Percentiles rank a stretch among this genome's conserved stretches.
Conservation (phyloP, 1,140 invertebrate genomes). For the Drosophila eugracilis region DNA sequence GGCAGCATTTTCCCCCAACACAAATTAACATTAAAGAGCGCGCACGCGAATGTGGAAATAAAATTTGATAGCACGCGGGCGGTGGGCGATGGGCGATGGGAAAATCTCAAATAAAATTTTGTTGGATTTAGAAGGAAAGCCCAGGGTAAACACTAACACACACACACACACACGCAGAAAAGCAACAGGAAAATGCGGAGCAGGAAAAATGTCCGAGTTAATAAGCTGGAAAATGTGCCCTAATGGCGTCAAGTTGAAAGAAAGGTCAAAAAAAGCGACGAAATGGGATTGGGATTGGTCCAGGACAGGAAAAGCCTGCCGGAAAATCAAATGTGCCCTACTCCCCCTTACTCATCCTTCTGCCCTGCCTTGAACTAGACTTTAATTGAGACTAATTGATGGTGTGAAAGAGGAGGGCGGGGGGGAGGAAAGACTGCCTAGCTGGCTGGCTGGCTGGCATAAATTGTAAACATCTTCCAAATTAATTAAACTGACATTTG, state of each 20-base stretch:
- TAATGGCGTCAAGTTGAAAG: conserved; percentile 54
- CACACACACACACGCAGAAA: too few relatives aligned
- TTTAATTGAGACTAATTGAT: conserved; percentile 50
- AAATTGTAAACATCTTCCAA: conserved; percentile 53
- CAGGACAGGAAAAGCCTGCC: not conserved
- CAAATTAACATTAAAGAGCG: conserved; percentile 53
- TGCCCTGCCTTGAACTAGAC: not conserved
- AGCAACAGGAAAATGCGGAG: not conserved
- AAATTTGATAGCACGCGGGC: conserved; percentile 21
- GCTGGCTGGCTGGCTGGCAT: too few relatives aligned
- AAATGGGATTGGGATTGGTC: conserved; percentile 14
- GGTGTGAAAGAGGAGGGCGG: not conserved
- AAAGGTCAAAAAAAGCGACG: conserved; percentile 17
- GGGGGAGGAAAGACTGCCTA: too few relatives aligned
- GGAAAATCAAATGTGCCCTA: conserved; percentile 34
- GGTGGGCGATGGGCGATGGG: too few relatives aligned
- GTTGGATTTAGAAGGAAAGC: not conserved
- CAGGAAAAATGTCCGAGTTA: conserved; percentile 57
- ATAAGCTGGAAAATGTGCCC: conserved; percentile 71
- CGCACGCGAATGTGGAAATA: conserved; percentile 46
- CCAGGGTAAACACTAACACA: too few relatives aligned
- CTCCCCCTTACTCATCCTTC: too few relatives aligned
- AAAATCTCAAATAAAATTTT: conserved; percentile 20
- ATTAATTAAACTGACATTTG: conserved; percentile 50
- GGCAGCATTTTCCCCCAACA: conserved; percentile 13